phyloP scores from a whole-genome alignment of 2,888 invertebrate species.

The Meliscaeva auricollis region DNA sequence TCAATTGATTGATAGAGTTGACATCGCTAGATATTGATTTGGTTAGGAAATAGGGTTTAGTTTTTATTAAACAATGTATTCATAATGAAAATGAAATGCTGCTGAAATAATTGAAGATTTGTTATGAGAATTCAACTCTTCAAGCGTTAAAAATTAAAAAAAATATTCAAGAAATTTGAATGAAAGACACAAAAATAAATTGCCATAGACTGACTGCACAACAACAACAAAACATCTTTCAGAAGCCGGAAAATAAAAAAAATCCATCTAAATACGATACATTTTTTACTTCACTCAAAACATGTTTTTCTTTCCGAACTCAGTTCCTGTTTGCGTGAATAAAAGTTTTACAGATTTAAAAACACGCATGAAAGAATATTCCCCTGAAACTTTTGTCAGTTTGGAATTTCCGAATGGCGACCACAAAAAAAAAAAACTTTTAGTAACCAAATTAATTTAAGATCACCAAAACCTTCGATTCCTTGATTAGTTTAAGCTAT shows the following conservation, averaged over 20 bases:
- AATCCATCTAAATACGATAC: too few species aligned
- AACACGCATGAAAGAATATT: too few species aligned
- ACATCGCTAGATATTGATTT: constrained; percentile 39
- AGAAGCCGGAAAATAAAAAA: too few species aligned
- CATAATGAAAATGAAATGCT: background rate
- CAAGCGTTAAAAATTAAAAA: background rate
- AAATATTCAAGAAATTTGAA: too few species aligned
- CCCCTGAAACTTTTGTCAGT: background rate
- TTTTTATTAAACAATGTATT: constrained; percentile 4
- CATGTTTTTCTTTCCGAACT: too few species aligned
- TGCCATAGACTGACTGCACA: too few species aligned
- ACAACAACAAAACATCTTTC: too few species aligned
- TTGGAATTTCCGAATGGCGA: background rate
- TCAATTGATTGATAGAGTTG: constrained; percentile 58
- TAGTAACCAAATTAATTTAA: constrained; percentile 1
- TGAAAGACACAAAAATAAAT: too few species aligned
- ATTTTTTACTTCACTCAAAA: too few species aligned
- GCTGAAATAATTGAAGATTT: background rate
- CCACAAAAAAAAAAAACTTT: background rate
- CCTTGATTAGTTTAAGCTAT: constrained; percentile 8
- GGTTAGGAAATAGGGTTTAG: constrained; percentile 12
- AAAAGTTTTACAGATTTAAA: too few species aligned
- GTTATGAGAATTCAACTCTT: background rate
- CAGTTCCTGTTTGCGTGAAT: too few species aligned
- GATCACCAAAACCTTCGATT: constrained; percentile 1